These are phyloP conservation scores for Caradrina clavipalpis DNA, from an alignment of 2,888 invertebrate genomes.

Conservation along the genomic window DNA sequence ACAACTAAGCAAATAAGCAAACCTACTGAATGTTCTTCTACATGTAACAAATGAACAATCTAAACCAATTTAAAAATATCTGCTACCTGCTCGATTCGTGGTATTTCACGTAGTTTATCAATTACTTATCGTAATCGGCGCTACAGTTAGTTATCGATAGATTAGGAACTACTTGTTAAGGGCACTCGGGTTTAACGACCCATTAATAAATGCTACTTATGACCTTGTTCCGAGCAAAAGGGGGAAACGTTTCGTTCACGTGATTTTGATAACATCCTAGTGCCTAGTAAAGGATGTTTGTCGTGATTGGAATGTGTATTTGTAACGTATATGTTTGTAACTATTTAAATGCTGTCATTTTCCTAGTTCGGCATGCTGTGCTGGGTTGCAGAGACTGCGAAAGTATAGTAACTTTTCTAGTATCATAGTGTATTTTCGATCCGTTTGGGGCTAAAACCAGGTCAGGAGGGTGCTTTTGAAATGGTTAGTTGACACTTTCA, in stretches of 20 bases:
- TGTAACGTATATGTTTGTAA: too few relatives aligned
- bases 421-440: too few relatives aligned
- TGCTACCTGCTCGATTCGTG: constrained; percentile 30
- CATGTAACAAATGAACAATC: not conserved
- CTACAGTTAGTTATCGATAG: constrained; percentile 38
- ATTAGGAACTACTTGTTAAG: constrained; percentile 20
- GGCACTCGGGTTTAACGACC: constrained; percentile 61
- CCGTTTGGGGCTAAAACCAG: too few relatives aligned
- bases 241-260: constrained; percentile 38
- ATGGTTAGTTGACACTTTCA: too few relatives aligned
- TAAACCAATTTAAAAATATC: constrained; percentile 22
- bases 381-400: too few relatives aligned
- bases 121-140: constrained; percentile 42
- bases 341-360: too few relatives aligned
- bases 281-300: constrained; percentile 11
- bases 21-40: not conserved
- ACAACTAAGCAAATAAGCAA: too few relatives aligned
- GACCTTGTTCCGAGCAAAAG: constrained; percentile 54
- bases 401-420: too few relatives aligned
- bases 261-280: constrained; percentile 41
- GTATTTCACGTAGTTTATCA: constrained; percentile 48
- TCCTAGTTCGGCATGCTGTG: too few relatives aligned
- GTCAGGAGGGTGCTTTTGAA: too few relatives aligned
- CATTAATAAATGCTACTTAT: constrained; percentile 28
- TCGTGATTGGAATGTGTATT: not conserved